These are phyloP conservation scores for Cistogaster globosa DNA, from an alignment of 2,888 invertebrate species.

Conservation along the genomic window DNA sequence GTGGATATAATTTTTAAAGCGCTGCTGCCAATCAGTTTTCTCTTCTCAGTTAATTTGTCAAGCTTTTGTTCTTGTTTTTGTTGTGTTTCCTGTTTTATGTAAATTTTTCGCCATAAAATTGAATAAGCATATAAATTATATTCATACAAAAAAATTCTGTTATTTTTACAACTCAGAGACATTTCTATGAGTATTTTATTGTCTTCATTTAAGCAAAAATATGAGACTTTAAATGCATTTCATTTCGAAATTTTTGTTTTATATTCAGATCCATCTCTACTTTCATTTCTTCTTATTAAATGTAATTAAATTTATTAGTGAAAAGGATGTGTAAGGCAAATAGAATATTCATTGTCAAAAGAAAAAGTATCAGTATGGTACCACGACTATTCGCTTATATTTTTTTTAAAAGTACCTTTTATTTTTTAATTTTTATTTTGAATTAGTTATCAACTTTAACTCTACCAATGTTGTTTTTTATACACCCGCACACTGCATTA, in stretches of 20 bases:
- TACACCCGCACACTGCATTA: too few relatives aligned
- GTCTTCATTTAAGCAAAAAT: conserved; percentile 22
- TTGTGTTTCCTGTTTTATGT: conserved; percentile 22
- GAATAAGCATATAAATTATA: conserved; percentile 57
- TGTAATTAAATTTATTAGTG: neutral
- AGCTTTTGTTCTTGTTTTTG: conserved; percentile 1
- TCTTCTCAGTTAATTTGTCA: conserved; percentile 36
- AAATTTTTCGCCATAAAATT: conserved; percentile 40
- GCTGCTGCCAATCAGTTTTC: conserved; percentile 10
- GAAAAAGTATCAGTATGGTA: too few relatives aligned
- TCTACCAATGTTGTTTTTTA: too few relatives aligned
- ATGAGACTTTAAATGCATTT: conserved; percentile 43
- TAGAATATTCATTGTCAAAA: too few relatives aligned
- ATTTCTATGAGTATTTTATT: conserved; percentile 10
- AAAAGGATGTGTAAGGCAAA: neutral
- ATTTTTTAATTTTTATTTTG: too few relatives aligned
- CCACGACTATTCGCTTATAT: too few relatives aligned
- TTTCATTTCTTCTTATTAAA: too few relatives aligned
- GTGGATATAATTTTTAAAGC: conserved; percentile 48
- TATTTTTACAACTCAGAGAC: neutral
- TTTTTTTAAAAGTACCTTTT: too few relatives aligned
- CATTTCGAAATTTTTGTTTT: conserved; percentile 5
- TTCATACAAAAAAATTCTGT: conserved; percentile 9
- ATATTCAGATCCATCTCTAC: too few relatives aligned
- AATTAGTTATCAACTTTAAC: too few relatives aligned